Base-by-base conservation (phyloP, 1,140 invertebrate species). In the Meloidogyne chitwoodi region DNA sequence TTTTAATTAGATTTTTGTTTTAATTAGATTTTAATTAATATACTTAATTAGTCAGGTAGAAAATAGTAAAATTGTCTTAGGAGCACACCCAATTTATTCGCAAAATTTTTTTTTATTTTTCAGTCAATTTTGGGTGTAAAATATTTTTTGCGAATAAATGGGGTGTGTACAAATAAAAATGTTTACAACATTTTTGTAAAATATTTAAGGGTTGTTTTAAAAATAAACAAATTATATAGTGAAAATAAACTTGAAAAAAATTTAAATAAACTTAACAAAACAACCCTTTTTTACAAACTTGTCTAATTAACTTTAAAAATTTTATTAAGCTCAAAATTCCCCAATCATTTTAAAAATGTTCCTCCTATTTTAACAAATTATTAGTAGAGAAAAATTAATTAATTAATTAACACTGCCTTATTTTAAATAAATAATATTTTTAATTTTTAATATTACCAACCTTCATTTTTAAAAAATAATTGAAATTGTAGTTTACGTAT, bases 381-480 rank as follows among this genome's bases (percentile, higher is more conserved):
- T 22, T 48, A 48, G 44, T 48, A 48, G 44, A 48, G 4, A n/a
- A 19, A 56, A n/a, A n/a, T 48, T 19, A 48, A n/a, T 56, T 56
- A n/a, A 56, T 56, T 56, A 56, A 56, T 56, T 56, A 56, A 56
- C 19, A 56, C 48, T 56, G 48, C 48, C 48, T 56, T 6, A n/a
- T 56, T n/a, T 56, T 56, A 41, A 41, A 41, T 41, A 41, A 0
- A 41, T 41, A 41, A 41, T n/a, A n/a, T 38, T 38, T 38, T n/a
- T 4, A 56, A 6, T 16, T 56, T 19, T 48, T 19, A 48, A 26
- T 19, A 6, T 70, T 22, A 61, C 68, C 56, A 38, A 73, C 71
- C 71, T 73, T 73, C 56, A 31, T 63, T 64, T 64, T 38, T 61
- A 63, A 73, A 73, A 11, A 73, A 73, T 38, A 73, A 34, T 34